Base-by-base conservation (phyloP, 2,797 vertebrate genomes). In the Chromis chromis region DNA sequence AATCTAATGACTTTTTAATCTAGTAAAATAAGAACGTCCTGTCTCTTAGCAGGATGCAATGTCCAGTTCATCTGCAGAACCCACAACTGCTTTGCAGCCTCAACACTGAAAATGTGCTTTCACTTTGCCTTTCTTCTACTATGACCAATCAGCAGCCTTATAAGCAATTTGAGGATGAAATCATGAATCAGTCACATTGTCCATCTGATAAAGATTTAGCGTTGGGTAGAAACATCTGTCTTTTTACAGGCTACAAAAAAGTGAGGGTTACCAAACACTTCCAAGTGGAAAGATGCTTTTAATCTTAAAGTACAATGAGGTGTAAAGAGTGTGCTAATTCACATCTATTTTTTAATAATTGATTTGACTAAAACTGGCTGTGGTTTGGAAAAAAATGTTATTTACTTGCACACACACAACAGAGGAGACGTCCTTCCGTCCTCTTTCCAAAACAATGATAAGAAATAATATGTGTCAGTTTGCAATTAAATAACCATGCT, bases 381-480 rank as follows among this genome's bases (percentile, higher is more conserved):
- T 40, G 25, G 53, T 58, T 49, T 58, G 2, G 67, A 24, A 9
- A 1, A 31, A 76, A 53, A 3, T 8, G 6, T 57, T 22, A 28
- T 33, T 60, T 31, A 42, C 36, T 59, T 65, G 10, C 17, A 19
- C 28, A 33, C n/a, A 27, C 48, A 48, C 1, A 63, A 64, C 54
- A 53, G 13, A 55, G 17, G 24, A 12, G 6, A 9, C 4, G 3
- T 1, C 22, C 13, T 36, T 40, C 11, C 31, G 55, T 28, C 36
- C 9, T 49, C 12, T 40, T 65, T 59, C 13, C 16, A 69, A 64
- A 36, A 63, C 55, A 68, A 62, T 2, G 49, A 8, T 48, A 2
- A 36, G 68, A 64, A 46, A 55, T 28, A 33, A 73, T 62, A 19
- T 61, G 55, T 19, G 24, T 21, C 40, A 50, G 76, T 67, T 65